A percentile compares a stretch with the other conserved stretches of the same genome.
Evolutionary conservation across 2,888 invertebrate genomes (phyloP).

Genomic region (Meiosimyza decipiens): DNA sequence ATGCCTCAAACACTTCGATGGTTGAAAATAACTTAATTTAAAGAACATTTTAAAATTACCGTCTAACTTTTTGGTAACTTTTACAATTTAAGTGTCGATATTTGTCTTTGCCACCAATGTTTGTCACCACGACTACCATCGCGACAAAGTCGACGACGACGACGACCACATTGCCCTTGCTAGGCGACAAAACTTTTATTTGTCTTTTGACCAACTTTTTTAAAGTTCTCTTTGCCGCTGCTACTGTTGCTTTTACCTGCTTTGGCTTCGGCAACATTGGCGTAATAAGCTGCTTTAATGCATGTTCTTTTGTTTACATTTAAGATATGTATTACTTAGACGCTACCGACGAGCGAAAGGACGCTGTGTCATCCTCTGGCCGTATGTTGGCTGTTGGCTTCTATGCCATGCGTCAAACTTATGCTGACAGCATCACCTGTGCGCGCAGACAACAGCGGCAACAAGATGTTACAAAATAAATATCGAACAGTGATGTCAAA

Average conservation of each 20-base stretch:
- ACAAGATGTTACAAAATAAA: constrained; percentile 51
- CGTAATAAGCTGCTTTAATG: constrained; percentile 17
- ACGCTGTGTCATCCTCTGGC: too few relatives aligned
- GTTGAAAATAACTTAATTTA: constrained; percentile 6
- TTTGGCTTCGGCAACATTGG: neutral
- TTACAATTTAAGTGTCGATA: constrained; percentile 19
- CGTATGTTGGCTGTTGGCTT: too few relatives aligned
- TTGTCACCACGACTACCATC: neutral
- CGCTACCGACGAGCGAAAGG: neutral
- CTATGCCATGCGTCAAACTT: constrained; percentile 13
- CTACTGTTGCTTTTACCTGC: neutral
- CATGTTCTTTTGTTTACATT: constrained; percentile 18
- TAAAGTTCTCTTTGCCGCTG: neutral
- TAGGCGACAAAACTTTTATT: constrained; percentile 10
- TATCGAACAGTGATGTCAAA: constrained; percentile 62
- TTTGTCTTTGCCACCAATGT: neutral
- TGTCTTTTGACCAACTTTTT: constrained; percentile 20
- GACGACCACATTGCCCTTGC: neutral
- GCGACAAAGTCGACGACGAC: neutral
- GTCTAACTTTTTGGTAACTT: constrained; percentile 8
- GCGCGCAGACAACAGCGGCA: neutral
- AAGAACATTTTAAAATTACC: neutral
- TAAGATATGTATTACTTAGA: neutral
- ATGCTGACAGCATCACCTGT: neutral
- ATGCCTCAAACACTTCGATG: too few relatives aligned